Conservation (phyloP, 2,113 vertebrate species). For the Lathamus discolor region DNA sequence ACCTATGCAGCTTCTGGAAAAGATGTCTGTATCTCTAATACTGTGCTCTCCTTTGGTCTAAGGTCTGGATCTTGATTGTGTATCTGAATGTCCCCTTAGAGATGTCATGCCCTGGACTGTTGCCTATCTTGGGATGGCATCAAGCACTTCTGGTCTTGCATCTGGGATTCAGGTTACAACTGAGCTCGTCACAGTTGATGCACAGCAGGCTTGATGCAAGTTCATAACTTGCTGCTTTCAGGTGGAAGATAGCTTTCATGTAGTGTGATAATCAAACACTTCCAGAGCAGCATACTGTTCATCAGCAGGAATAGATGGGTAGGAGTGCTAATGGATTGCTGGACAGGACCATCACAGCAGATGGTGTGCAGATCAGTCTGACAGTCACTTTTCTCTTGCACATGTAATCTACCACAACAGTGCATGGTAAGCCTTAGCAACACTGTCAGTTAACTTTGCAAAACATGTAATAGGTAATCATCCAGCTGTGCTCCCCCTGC, state of each 20-base stretch:
- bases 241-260: background rate
- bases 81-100: background rate
- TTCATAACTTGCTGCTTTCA: background rate
- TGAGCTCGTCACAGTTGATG: background rate
- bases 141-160: background rate
- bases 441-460: background rate
- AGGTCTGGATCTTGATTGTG: background rate
- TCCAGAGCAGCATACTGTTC: background rate
- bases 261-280: background rate
- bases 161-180: background rate
- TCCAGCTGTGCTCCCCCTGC: accelerated
- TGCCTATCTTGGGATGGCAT: background rate
- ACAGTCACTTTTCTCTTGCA: background rate
- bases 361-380: background rate
- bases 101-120: background rate
- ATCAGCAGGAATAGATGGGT: background rate
- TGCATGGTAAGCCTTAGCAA: background rate
- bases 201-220: background rate
- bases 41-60: background rate
- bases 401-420: accelerated
- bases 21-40: background rate
- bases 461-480: background rate
- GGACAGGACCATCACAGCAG: background rate
- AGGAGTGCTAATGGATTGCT: background rate
- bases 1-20: background rate